Evolutionary conservation across 2,797 vertebrate species (phyloP).

Genomic region (Eleutherodactylus coqui): DNA sequence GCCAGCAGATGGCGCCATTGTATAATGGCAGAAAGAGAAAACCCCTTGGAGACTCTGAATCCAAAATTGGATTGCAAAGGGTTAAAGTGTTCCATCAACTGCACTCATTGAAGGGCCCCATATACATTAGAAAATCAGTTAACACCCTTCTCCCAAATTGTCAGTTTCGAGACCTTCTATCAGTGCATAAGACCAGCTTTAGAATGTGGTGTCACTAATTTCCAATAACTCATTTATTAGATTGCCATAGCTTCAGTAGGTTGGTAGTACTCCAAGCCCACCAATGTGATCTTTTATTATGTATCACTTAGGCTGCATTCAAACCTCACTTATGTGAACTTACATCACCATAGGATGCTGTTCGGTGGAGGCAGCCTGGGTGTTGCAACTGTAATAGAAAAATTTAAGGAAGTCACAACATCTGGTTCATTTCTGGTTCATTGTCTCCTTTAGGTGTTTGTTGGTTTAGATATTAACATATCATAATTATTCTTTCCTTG

Average conservation of each 20-base stretch:
- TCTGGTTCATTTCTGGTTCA: no score
- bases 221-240: not conserved
- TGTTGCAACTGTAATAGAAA: not conserved
- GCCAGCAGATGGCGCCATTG: no score
- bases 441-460: no score
- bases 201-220: not conserved
- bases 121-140: not conserved
- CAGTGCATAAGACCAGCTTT: not conserved
- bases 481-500: slow-evolving; percentile 64
- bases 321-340: no score
- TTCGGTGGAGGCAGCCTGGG: not conserved
- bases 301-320: not conserved
- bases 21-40: no score
- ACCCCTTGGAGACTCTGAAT: no score
- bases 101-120: no score
- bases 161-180: not conserved
- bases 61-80: no score
- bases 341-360: not conserved
- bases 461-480: no score
- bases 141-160: not conserved
- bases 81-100: no score
- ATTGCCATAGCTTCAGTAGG: not conserved
- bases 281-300: not conserved
- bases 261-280: not conserved
- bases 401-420: no score